Percentiles rank a stretch among this genome's conserved stretches.
Evolutionary conservation across 2,888 invertebrate species (phyloP).

Genomic region (Tenthredo scrophulariae): DNA sequence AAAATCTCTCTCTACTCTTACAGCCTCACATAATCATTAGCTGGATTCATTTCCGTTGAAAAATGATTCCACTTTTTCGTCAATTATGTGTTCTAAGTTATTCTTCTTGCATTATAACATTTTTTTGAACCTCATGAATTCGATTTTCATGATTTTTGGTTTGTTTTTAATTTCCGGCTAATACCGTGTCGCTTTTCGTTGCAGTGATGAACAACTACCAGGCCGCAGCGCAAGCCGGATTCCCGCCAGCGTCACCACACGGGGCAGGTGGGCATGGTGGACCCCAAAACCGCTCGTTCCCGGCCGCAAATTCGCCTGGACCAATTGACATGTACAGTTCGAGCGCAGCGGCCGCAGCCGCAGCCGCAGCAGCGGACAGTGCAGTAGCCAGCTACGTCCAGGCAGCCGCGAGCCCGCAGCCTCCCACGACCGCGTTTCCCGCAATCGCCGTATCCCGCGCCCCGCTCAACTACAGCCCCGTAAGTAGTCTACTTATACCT

Average conservation of each 20-base stretch:
- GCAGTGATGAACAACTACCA: slow-evolving; percentile 98
- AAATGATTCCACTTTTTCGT: too few species aligned
- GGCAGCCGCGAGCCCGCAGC: slow-evolving; percentile 96
- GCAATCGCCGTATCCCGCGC: slow-evolving; percentile 96
- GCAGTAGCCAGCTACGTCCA: slow-evolving; percentile 93
- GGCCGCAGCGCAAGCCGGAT: slow-evolving; percentile 87
- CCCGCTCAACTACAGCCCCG: slow-evolving; percentile 95
- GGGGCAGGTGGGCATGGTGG: slow-evolving; percentile 81
- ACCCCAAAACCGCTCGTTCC: slow-evolving; percentile 88
- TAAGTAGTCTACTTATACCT: slow-evolving; percentile 79
- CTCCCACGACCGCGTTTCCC: slow-evolving; percentile 92
- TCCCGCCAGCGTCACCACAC: slow-evolving; percentile 91
- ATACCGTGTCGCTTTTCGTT: slow-evolving; percentile 67
- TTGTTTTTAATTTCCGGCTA: background rate
- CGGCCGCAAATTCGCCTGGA: slow-evolving; percentile 95
- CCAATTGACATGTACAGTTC: slow-evolving; percentile 97
- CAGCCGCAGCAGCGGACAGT: slow-evolving; percentile 84
- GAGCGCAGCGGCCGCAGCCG: slow-evolving; percentile 84
- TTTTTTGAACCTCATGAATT: too few species aligned
- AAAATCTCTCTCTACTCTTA: background rate
- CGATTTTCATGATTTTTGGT: background rate
- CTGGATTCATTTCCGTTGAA: too few species aligned
- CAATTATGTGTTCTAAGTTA: too few species aligned
- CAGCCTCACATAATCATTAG: too few species aligned
- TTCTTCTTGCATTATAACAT: too few species aligned